These are phyloP conservation scores for Iselma pallidipennis DNA, from an alignment of 2,888 invertebrate species.

Conservation along the genomic window DNA sequence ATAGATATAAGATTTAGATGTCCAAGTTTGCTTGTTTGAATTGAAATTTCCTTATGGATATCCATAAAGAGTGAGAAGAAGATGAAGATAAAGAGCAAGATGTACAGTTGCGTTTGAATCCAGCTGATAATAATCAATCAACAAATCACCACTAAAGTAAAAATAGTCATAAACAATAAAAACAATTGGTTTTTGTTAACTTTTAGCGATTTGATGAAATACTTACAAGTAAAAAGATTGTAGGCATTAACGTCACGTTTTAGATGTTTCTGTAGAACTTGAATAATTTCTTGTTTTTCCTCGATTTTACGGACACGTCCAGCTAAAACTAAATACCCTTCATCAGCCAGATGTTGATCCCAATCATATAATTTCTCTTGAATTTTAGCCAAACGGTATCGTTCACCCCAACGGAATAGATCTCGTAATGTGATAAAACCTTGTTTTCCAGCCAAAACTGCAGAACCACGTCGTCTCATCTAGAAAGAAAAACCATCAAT, in stretches of 20 bases:
- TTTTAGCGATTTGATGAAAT: background rate
- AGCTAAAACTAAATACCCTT: conserved; percentile 92
- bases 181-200: too few species aligned
- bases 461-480: conserved; percentile 76
- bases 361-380: conserved; percentile 80
- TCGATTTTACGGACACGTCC: conserved; percentile 86
- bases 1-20: too few species aligned
- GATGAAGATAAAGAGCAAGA: too few species aligned
- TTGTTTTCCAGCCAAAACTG: conserved; percentile 89
- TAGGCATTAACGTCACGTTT: conserved; percentile 73
- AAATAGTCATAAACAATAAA: too few species aligned
- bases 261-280: conserved; percentile 78
- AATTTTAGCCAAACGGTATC: conserved; percentile 78
- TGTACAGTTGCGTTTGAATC: too few species aligned
- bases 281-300: conserved; percentile 80
- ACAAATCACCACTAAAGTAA: conserved; percentile 4
- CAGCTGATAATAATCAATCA: background rate
- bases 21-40: too few species aligned
- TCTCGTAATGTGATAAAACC: conserved; percentile 94
- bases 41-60: too few species aligned
- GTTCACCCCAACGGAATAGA: conserved; percentile 95
- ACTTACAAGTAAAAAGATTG: conserved; percentile 69
- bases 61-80: too few species aligned
- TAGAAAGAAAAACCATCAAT: conserved; percentile 43
- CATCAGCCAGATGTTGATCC: conserved; percentile 96